Conservation (phyloP, 2,888 invertebrate genomes). For the Drosophila imparisetae region DNA sequence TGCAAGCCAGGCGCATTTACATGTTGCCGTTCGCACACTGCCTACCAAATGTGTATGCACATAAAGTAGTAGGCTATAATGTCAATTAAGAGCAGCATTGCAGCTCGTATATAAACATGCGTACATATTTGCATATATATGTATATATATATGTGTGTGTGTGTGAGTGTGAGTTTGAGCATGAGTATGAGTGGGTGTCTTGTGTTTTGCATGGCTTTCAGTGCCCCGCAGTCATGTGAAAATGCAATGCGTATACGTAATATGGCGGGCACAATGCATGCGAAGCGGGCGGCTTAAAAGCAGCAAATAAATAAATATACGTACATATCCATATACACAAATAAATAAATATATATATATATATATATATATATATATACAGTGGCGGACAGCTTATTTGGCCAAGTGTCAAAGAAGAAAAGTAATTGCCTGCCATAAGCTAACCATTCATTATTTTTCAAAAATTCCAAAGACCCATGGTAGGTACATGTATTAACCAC, state of each 20-base stretch:
- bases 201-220: slow-evolving; percentile 50
- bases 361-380: neutral
- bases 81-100: slow-evolving; percentile 74
- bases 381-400: too few species aligned
- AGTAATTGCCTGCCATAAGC: too few species aligned
- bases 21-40: slow-evolving; percentile 59
- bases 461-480: too few species aligned
- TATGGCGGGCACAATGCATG: slow-evolving; percentile 48
- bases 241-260: slow-evolving; percentile 76
- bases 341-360: neutral
- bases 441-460: too few species aligned
- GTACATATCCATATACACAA: slow-evolving; percentile 5
- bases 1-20: slow-evolving; percentile 76
- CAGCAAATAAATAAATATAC: slow-evolving; percentile 55
- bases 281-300: slow-evolving; percentile 79
- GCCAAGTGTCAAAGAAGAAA: too few species aligned
- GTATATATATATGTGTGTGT: slow-evolving; percentile 11
- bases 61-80: slow-evolving; percentile 82
- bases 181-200: slow-evolving; percentile 5
- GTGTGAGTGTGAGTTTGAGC: neutral
- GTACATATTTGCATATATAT: slow-evolving; percentile 4
- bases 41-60: slow-evolving; percentile 70
- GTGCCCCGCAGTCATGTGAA: slow-evolving; percentile 74
- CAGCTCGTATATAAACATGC: slow-evolving; percentile 22
- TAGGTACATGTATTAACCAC: too few species aligned